phyloP scores from a whole-genome alignment of 2,113 vertebrate species.

The Synodontis membranacea region DNA sequence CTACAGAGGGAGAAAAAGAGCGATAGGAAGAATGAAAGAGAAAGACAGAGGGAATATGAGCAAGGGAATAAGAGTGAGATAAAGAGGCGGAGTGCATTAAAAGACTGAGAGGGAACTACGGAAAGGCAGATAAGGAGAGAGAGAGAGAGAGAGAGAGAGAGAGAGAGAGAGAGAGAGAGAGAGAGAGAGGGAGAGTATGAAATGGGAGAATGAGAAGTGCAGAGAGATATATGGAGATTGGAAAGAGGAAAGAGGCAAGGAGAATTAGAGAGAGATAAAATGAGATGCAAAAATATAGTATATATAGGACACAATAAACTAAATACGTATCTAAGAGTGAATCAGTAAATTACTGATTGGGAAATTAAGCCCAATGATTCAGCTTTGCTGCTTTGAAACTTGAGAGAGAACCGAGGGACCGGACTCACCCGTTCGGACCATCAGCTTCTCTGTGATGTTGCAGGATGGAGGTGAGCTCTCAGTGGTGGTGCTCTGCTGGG shows the following conservation, averaged over 20 bases:
- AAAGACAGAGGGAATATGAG: neutral
- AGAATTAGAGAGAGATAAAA: neutral
- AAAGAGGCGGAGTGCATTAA: neutral
- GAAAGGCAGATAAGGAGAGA: neutral
- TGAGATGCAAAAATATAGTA: neutral
- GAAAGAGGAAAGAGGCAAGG: neutral
- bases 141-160: neutral
- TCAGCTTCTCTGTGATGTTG: constrained; percentile 83
- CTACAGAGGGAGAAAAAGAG: neutral
- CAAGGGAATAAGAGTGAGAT: neutral
- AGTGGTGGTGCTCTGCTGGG: constrained; percentile 64
- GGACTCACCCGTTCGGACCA: constrained; percentile 84
- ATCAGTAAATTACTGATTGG: neutral
- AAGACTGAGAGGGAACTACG: too few relatives aligned
- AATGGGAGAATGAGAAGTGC: neutral
- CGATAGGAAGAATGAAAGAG: neutral
- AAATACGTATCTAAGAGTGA: neutral
- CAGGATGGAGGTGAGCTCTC: constrained; percentile 79
- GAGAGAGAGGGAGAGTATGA: neutral
- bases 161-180: neutral
- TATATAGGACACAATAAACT: neutral
- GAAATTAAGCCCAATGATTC: neutral
- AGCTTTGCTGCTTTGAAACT: neutral
- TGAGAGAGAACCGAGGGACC: neutral
- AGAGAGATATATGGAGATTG: neutral